phyloP scores from a whole-genome alignment of 2,888 invertebrate species.

The Willowsia nigromaculata region DNA sequence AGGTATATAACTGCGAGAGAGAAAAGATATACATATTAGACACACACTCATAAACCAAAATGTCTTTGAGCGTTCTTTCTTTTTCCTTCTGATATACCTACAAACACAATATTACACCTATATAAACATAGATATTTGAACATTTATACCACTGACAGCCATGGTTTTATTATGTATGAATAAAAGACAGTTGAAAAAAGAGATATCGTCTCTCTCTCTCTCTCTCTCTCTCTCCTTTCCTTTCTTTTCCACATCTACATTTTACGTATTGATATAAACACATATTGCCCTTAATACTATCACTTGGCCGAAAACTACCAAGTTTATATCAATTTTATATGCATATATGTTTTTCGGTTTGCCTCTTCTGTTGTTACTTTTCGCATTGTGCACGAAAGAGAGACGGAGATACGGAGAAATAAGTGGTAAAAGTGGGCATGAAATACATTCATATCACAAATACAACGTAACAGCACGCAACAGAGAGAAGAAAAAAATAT shows the following conservation, averaged over 20 bases:
- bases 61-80: constrained; percentile 37
- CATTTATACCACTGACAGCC: constrained; percentile 50
- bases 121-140: background rate
- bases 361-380: constrained; percentile 35
- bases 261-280: constrained; percentile 44
- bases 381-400: background rate
- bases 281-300: constrained; percentile 21
- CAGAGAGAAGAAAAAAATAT: constrained; percentile 9
- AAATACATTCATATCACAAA: constrained; percentile 23
- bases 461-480: constrained; percentile 51
- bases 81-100: constrained; percentile 18
- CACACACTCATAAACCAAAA: constrained; percentile 39
- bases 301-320: constrained; percentile 15
- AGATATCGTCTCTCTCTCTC: constrained; percentile 48
- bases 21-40: background rate
- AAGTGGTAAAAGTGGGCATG: constrained; percentile 48
- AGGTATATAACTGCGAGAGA: background rate
- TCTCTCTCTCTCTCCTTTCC: background rate
- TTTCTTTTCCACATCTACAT: constrained; percentile 13
- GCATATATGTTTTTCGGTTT: constrained; percentile 10
- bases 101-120: constrained; percentile 27
- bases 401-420: constrained; percentile 20
- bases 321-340: background rate
- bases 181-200: constrained; percentile 58
- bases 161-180: constrained; percentile 62